phyloP scores from a whole-genome alignment of 2,888 invertebrate genomes.

The Cristatella mucedo region DNA sequence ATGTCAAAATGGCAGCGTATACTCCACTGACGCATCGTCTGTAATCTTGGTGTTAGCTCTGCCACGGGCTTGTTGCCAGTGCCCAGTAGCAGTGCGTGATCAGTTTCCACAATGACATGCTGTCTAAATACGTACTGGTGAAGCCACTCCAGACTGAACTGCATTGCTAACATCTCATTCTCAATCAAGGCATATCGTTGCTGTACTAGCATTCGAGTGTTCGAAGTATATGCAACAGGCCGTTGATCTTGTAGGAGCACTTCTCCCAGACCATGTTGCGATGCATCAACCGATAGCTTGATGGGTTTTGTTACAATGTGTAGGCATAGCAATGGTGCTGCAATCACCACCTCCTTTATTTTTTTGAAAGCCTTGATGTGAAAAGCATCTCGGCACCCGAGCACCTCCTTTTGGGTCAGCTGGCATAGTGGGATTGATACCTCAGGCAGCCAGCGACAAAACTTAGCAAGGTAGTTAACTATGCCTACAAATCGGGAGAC shows the following conservation, averaged over 20 bases:
- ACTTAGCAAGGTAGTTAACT: too few relatives aligned
- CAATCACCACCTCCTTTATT: constrained; percentile 11
- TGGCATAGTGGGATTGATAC: too few relatives aligned
- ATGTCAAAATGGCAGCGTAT: constrained; percentile 11
- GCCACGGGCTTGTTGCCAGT: constrained; percentile 10
- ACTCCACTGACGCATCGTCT: constrained; percentile 12
- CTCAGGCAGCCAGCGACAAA: too few relatives aligned
- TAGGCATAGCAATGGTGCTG: constrained; percentile 13
- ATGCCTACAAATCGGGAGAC: too few relatives aligned
- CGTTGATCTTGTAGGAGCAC: constrained; percentile 13
- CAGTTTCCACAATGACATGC: constrained; percentile 13
- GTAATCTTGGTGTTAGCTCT: constrained; percentile 12
- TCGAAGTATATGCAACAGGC: constrained; percentile 15
- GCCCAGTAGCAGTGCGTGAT: constrained; percentile 14
- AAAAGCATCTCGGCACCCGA: too few relatives aligned
- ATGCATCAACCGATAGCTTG: constrained; percentile 12
- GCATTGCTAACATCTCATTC: constrained; percentile 13
- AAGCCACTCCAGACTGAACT: constrained; percentile 13
- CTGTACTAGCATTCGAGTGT: constrained; percentile 13
- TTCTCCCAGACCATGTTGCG: constrained; percentile 13
- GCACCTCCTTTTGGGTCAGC: too few relatives aligned
- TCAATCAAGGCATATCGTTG: constrained; percentile 15
- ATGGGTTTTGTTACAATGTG: constrained; percentile 11
- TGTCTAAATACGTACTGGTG: constrained; percentile 13
- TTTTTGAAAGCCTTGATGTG: too few relatives aligned